A percentile compares a stretch with the other conserved stretches of the same genome.
phyloP scores from a whole-genome alignment of 2,113 vertebrate genomes.

The Arenaria interpres region DNA sequence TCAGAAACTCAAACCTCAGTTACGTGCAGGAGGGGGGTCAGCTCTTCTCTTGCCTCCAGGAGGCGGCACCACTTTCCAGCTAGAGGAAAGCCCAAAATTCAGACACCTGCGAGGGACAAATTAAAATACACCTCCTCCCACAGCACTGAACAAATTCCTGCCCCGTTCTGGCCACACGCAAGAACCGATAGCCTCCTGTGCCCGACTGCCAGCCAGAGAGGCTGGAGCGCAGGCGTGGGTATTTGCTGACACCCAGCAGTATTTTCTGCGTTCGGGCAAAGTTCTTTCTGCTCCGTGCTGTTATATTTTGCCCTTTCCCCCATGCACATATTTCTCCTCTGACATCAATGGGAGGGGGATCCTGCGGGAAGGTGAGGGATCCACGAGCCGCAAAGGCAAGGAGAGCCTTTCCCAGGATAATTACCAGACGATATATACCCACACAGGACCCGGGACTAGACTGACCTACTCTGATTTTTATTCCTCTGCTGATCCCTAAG shows the following conservation, averaged over 20 bases:
- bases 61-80: not conserved
- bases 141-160: not conserved
- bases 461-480: not conserved
- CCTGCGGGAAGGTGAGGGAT: not conserved
- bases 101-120: not conserved
- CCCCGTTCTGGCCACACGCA: accelerated
- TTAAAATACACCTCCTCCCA: not conserved
- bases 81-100: not conserved
- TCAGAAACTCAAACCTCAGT: not conserved
- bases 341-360: slow-evolving; percentile 18
- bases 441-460: not conserved
- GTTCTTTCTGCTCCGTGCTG: not conserved
- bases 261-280: not conserved
- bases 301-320: slow-evolving; percentile 17
- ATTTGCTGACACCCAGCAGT: slow-evolving; percentile 5
- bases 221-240: not conserved
- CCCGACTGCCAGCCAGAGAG: not conserved
- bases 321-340: not conserved
- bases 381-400: not conserved
- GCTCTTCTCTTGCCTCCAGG: not conserved
- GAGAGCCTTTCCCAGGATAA: not conserved
- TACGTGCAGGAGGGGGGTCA: not conserved
- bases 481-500: not conserved
- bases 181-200: not conserved
- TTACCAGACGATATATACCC: not conserved